Evolutionary conservation across 2,797 vertebrate species (phyloP).

Genomic region (Epinephelus malabaricus): DNA sequence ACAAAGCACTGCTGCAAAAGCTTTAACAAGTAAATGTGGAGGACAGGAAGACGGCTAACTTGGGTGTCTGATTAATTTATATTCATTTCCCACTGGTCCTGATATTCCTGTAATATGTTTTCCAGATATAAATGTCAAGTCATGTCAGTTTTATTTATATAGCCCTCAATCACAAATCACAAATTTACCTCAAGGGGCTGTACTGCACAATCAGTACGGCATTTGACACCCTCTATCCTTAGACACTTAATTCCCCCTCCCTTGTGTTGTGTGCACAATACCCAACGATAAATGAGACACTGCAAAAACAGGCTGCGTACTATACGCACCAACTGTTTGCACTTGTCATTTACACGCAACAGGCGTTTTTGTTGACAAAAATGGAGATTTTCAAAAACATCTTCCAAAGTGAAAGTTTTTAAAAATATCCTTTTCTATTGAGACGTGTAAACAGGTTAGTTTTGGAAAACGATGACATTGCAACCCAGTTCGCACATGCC

Average conservation of each 20-base stretch:
- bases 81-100: background rate
- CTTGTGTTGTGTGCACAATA: too few relatives aligned
- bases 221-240: background rate
- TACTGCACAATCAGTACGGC: background rate
- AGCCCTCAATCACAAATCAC: background rate
- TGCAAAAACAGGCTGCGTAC: too few relatives aligned
- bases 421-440: too few relatives aligned
- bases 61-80: background rate
- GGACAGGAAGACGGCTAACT: background rate
- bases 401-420: too few relatives aligned
- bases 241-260: background rate
- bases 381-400: too few relatives aligned
- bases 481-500: too few relatives aligned
- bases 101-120: conserved; percentile 1
- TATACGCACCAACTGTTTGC: too few relatives aligned
- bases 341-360: too few relatives aligned
- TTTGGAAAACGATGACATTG: too few relatives aligned
- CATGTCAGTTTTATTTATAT: background rate
- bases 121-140: background rate
- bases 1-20: background rate
- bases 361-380: too few relatives aligned
- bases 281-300: too few relatives aligned
- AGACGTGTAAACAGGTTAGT: too few relatives aligned
- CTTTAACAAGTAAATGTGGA: background rate
- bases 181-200: background rate